These are phyloP conservation scores for Ceyx margarethae DNA, from an alignment of 2,113 vertebrate species.

Conservation along the genomic window DNA sequence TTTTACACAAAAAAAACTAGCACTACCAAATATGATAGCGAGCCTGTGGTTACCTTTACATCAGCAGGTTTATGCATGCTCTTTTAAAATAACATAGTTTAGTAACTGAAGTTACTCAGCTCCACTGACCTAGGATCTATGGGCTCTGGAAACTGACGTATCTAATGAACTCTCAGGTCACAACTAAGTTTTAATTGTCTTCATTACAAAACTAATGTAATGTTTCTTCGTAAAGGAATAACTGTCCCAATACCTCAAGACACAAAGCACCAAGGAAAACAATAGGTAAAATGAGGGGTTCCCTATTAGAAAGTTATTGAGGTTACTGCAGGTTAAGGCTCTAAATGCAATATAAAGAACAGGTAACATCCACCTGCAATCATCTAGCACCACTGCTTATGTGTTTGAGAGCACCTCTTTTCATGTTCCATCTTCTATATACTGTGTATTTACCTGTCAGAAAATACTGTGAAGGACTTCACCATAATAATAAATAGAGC, in stretches of 20 bases:
- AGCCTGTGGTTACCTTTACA: not conserved
- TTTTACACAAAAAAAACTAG: not conserved
- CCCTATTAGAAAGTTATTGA: not conserved
- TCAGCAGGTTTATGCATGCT: not conserved
- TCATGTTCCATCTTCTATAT: not conserved
- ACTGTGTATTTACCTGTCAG: not conserved
- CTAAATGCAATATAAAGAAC: not conserved
- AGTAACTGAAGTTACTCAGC: not conserved
- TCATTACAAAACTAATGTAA: not conserved
- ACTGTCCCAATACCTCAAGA: not conserved
- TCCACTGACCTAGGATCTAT: not conserved
- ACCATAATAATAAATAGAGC: not conserved
- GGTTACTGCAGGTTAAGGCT: not conserved
- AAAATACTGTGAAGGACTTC: not conserved
- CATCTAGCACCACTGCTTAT: not conserved
- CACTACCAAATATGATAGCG: not conserved
- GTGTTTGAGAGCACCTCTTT: not conserved
- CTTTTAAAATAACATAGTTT: not conserved
- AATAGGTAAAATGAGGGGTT: not conserved
- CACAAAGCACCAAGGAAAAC: not conserved
- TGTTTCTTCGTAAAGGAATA: not conserved
- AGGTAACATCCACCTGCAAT: not conserved
- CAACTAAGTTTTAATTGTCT: not conserved
- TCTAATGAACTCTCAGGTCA: not conserved
- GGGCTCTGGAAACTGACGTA: not conserved